Evolutionary conservation across 1,140 invertebrate genomes (phyloP).

Genomic region (Orchesella cincta): DNA sequence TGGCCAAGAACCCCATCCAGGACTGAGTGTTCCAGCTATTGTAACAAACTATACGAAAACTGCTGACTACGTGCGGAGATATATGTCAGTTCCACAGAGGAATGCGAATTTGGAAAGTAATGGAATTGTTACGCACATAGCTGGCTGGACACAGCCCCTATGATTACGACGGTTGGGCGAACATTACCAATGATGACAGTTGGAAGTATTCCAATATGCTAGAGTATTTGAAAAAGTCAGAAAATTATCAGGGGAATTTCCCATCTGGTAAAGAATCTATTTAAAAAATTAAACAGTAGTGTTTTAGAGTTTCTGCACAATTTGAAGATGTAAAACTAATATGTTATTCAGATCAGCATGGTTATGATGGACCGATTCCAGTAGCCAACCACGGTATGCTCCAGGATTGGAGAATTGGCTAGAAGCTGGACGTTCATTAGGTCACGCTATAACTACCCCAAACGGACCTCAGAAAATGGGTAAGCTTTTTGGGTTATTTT

Average conservation of each 20-base stretch:
- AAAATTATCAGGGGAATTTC: background rate
- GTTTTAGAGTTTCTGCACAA: too few relatives aligned
- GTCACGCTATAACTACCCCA: background rate
- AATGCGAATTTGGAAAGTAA: background rate
- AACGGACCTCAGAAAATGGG: slow-evolving; percentile 8
- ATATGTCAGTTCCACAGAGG: background rate
- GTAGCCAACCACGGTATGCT: background rate
- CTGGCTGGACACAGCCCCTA: background rate
- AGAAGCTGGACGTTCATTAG: background rate
- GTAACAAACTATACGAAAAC: background rate
- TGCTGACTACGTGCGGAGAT: background rate
- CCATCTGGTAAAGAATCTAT: background rate
- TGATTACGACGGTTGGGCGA: background rate
- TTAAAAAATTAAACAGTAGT: background rate
- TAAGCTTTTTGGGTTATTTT: slow-evolving; percentile 21
- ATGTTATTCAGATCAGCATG: background rate
- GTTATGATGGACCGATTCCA: background rate
- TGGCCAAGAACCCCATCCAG: background rate
- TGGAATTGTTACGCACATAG: background rate
- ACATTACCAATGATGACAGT: background rate
- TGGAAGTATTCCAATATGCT: background rate
- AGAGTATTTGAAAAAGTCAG: background rate
- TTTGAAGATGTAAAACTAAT: too few relatives aligned
- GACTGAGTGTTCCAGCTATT: background rate
- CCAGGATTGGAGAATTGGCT: background rate